phyloP scores from a whole-genome alignment of 2,888 invertebrate genomes.

The Chymomyza amoena region DNA sequence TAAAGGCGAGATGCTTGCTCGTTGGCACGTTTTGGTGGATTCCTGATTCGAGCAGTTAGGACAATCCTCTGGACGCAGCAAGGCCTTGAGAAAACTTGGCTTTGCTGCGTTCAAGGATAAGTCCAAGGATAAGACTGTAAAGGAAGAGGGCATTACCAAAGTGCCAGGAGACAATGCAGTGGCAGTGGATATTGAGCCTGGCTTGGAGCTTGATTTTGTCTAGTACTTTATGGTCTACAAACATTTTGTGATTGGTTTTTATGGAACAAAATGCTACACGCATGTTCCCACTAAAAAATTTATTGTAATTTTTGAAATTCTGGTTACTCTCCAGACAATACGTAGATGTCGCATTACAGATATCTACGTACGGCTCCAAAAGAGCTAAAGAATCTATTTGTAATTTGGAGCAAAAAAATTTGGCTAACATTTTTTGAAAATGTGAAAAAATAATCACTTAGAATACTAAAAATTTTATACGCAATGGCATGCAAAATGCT shows the following conservation, averaged over 20 bases:
- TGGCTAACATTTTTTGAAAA: constrained; percentile 48
- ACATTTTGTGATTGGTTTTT: constrained; percentile 45
- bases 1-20: constrained; percentile 92
- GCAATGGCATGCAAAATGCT: constrained; percentile 48
- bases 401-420: constrained; percentile 55
- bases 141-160: constrained; percentile 44
- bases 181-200: constrained; percentile 77
- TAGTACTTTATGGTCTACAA: constrained; percentile 40
- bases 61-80: constrained; percentile 76
- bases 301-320: constrained; percentile 38
- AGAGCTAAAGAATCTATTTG: constrained; percentile 44
- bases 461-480: constrained; percentile 65
- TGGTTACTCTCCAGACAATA: constrained; percentile 35
- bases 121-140: constrained; percentile 73
- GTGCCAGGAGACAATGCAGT: constrained; percentile 67
- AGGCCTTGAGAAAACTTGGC: constrained; percentile 70
- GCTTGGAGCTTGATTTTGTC: constrained; percentile 77
- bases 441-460: constrained; percentile 46
- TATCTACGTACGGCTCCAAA: neutral
- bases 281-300: constrained; percentile 27
- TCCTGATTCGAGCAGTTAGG: constrained; percentile 82
- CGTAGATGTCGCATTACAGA: neutral
- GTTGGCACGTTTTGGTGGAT: constrained; percentile 94
- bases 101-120: constrained; percentile 74
- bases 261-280: constrained; percentile 11